Evolutionary conservation across 2,888 invertebrate species (phyloP).

Genomic region (Nymphalis polychloros): DNA sequence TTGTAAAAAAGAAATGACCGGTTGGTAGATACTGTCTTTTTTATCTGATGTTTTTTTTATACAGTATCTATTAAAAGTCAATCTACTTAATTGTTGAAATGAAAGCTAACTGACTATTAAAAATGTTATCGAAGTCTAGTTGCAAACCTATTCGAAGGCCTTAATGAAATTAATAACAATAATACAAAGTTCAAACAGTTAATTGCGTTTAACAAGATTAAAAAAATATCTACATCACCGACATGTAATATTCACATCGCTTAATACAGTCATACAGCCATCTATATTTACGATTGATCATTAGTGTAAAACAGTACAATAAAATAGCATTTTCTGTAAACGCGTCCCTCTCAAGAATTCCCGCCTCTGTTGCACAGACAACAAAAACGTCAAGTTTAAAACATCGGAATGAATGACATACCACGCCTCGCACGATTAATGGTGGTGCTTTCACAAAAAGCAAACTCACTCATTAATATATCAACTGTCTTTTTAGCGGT

Average conservation of each 20-base stretch:
- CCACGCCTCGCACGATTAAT: slow-evolving; percentile 80
- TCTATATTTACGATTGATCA: slow-evolving; percentile 4
- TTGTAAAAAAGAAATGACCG: too few species aligned
- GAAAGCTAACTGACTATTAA: too few species aligned
- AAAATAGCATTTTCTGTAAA: slow-evolving; percentile 22
- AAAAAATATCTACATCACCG: background rate
- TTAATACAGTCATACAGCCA: background rate
- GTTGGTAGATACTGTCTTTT: too few species aligned
- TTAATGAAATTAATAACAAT: too few species aligned
- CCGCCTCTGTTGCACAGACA: slow-evolving; percentile 64
- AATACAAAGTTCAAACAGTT: too few species aligned
- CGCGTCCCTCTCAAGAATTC: slow-evolving; percentile 56
- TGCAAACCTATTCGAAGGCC: too few species aligned
- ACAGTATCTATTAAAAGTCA: too few species aligned
- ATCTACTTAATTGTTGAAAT: too few species aligned
- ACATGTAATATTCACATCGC: background rate
- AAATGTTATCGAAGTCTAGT: too few species aligned
- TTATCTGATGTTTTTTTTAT: too few species aligned
- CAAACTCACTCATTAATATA: slow-evolving; percentile 80
- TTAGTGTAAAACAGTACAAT: slow-evolving; percentile 6
- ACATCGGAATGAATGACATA: slow-evolving; percentile 82
- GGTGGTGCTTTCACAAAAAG: slow-evolving; percentile 76
- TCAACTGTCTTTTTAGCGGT: slow-evolving; percentile 79
- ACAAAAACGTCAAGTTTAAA: slow-evolving; percentile 79
- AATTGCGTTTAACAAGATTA: background rate